Base-by-base conservation (phyloP, 2,113 vertebrate species). In the Hoplias malabaricus region DNA sequence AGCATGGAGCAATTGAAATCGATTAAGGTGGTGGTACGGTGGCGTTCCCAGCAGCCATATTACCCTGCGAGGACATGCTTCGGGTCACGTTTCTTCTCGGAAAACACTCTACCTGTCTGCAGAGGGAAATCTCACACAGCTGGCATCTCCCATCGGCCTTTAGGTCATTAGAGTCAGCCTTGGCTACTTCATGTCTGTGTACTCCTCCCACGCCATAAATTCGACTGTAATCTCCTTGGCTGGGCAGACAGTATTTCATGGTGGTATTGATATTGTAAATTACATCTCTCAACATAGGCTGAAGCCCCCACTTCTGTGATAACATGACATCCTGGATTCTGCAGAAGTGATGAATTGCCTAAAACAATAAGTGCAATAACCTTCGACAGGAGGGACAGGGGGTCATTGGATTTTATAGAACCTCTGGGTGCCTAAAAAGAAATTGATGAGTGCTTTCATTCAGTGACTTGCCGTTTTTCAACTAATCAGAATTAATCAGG, bases 261-360 rank as follows among this genome's bases (percentile, higher is more conserved):
- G 71, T 40, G 27, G 21, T 40, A 79, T 38, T 21, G 56, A 34
- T 48, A 13, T 14, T 54, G 25, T 38, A 68, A 74, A 66, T 63
- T 53, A 59, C 59, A 63, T 66, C 50, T 54, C 33, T 34, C 34
- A 53, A 38, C 0, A 19, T 50, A 27, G 10, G 12, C 33, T 19
- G 12, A 4, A 25, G 12, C 53, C 14, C 19, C 59, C 5, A 1
- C 43, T n/a, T 10, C 12, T 40, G 19, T 19, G 40, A 29, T 69
- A 67, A 68, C 33, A 59, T 38, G 42, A 43, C 40, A 42, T 27
- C 10, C 31, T 10, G 13, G 23, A 53, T 54, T 43, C 57, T 38
- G 31, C 31, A 65, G 11, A 31, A 66, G 61, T 13, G 50, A 78
- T 72, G 34, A 56, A 75, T 56, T 5, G 54, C 67, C 29, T n/a